Evolutionary conservation across 1,140 invertebrate genomes (phyloP), one percentile per base, ranked within the genome.

Genomic region (Argopecten irradians): DNA sequence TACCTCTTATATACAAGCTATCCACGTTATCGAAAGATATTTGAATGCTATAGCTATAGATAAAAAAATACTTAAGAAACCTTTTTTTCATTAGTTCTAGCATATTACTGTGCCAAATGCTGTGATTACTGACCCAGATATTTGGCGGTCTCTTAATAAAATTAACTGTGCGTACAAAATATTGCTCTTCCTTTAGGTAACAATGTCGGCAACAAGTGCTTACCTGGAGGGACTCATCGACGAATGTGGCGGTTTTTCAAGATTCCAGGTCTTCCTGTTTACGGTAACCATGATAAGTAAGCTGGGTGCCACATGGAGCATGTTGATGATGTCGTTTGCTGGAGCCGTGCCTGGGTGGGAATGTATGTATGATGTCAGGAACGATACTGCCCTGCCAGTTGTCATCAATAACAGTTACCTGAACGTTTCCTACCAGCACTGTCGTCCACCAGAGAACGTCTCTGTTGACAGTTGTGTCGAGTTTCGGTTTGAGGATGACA

Each of bases 301-400:
- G 34, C 28, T 89, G 11, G 39, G 71, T 14, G 71, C 84, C 0
- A 86, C 88, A 1, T 89, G 88, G 88, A 89, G 46, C 13, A 89
- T 86, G 88, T 82, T 89, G 8, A 89, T 89, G 88, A 89, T 89
- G 88, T n/a, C 88, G 19, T 86, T 86, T 83, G 84, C 46, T 34
- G 88, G 88, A 34, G 84, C 88, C 0, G 34, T 33, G 8, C 88
- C 88, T 1, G 84, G 39, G 3, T 89, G 88, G 88, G 32, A 71
- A 34, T 89, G 88, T 46, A 22, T 84, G 2, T 32, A 82, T 8
- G 43, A 83, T 2, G 35, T 34, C 32, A 46, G 1, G 28, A 83
- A 34, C 32, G 16, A 16, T n/a, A 7, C 55, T 8, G 28, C n/a
- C 16, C 22, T 5, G n/a, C 28, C 55, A 71, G n/a, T n/a, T 71